phyloP scores from a whole-genome alignment of 2,888 invertebrate species.

The Netelia virgata region DNA sequence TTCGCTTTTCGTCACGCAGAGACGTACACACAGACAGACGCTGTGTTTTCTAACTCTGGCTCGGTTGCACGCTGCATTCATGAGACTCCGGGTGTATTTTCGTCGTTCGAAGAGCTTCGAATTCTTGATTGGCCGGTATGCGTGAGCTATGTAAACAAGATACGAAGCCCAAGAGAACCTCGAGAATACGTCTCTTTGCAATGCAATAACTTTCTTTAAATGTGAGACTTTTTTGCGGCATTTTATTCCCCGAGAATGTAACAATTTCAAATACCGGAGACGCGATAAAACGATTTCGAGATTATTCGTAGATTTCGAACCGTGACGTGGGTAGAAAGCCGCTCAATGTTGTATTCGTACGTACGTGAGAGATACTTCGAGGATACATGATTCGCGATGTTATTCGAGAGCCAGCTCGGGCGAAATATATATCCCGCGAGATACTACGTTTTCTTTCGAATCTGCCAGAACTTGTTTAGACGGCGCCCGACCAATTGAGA shows the following conservation, averaged over 20 bases:
- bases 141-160: slow-evolving; percentile 47
- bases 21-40: not conserved
- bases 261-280: not conserved
- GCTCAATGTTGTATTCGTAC: not conserved
- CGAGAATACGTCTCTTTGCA: not conserved
- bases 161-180: not conserved
- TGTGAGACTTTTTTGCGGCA: not conserved
- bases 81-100: slow-evolving; percentile 42
- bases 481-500: slow-evolving; percentile 15
- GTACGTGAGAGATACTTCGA: not conserved
- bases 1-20: slow-evolving; percentile 5
- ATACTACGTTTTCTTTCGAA: slow-evolving; percentile 22
- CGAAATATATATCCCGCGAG: not conserved
- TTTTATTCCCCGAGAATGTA: not conserved
- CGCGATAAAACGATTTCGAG: not conserved
- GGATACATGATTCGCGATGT: not conserved
- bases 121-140: slow-evolving; percentile 43
- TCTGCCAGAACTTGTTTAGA: slow-evolving; percentile 42
- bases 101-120: slow-evolving; percentile 25
- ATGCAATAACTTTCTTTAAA: not conserved
- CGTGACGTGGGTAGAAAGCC: not conserved
- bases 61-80: not conserved
- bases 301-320: not conserved
- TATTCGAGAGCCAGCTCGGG: not conserved
- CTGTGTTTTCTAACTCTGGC: slow-evolving; percentile 7